Evolutionary conservation across 2,888 invertebrate genomes (phyloP), one percentile per base, ranked within the genome.

Genomic region (Cheilosia impressa): DNA sequence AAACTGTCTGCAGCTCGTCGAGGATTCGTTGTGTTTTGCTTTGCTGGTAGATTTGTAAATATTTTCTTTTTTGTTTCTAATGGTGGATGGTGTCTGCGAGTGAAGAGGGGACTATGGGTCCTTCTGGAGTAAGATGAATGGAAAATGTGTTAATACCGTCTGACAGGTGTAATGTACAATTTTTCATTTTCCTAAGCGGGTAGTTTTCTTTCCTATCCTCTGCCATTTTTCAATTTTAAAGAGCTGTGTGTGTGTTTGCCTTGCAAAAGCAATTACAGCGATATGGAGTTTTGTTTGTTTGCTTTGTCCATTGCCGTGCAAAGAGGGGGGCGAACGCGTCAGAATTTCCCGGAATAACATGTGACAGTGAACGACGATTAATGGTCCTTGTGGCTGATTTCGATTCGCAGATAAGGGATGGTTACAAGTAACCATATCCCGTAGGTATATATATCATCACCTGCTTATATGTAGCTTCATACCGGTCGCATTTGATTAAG

Each of bases 81-180:
- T 66, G 65, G 57, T n/a, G 52, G 58, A 45, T 52, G 31, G 31
- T 50, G 34, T 62, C 45, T 62, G 10, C 7, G 13, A 41, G 3
- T 15, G 17, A 45, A 24, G 17, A 13, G 55, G 45, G 27, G 19
- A 10, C 57, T 53, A n/a, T n/a, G 58, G 52, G 1, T 34, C 47
- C 47, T 27, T 52, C 22, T 55, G 13, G 65, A 85, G 45, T 68
- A 85, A 85, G 85, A 85, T 85, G 85, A 85, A 85, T 85, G 85
- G 85, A 77, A 81, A 85, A 85, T 77, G 81, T 85, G 81, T 85
- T 85, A 85, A 85, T 85, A 85, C 81, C 85, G 81, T 81, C 85
- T 85, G 85, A 85, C 85, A 85, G 85, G 85, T 85, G 85, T 85
- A 81, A 85, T 85, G 47, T 81, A 81, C 76, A 81, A 85, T 85